A percentile compares a stretch with the other conserved stretches of the same genome.
phyloP scores from a whole-genome alignment of 2,888 invertebrate genomes.

The Phoenoteleia sp. region DNA sequence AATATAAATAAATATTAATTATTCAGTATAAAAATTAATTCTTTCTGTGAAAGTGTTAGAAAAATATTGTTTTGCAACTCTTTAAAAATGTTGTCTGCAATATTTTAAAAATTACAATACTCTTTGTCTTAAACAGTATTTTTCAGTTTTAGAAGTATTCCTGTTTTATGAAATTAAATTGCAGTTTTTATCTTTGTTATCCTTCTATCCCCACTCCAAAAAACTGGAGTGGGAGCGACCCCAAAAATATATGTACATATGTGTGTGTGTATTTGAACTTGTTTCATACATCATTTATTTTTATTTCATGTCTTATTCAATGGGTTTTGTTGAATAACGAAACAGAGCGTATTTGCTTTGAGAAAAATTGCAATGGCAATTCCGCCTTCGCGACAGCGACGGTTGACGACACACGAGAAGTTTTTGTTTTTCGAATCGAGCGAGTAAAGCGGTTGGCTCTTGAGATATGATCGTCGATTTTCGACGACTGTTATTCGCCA shows the following conservation, averaged over 20 bases:
- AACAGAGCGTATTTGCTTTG: slow-evolving; percentile 23
- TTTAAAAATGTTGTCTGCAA: no score
- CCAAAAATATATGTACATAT: neutral
- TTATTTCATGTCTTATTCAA: slow-evolving; percentile 17
- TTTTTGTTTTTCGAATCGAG: slow-evolving; percentile 27
- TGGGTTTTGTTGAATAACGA: slow-evolving; percentile 26
- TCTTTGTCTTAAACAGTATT: no score
- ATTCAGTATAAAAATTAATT: no score
- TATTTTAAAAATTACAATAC: no score
- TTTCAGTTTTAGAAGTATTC: no score
- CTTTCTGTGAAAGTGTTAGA: no score
- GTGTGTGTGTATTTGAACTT: neutral
- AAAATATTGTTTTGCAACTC: no score
- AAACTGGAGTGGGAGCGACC: no score
- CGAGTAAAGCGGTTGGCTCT: slow-evolving; percentile 6
- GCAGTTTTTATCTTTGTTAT: no score
- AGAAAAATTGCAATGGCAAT: slow-evolving; percentile 30
- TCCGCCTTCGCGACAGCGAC: slow-evolving; percentile 22
- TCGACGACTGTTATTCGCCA: slow-evolving; percentile 2
- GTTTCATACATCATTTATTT: slow-evolving; percentile 32
- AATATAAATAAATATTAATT: no score
- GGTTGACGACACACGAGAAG: slow-evolving; percentile 4
- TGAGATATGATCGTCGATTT: slow-evolving; percentile 17
- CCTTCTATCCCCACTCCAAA: no score
- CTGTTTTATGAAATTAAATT: no score